Percentiles rank a stretch among this genome's conserved stretches.
phyloP scores from a whole-genome alignment of 2,113 vertebrate species.

The Chaetorhynchus papuensis region DNA sequence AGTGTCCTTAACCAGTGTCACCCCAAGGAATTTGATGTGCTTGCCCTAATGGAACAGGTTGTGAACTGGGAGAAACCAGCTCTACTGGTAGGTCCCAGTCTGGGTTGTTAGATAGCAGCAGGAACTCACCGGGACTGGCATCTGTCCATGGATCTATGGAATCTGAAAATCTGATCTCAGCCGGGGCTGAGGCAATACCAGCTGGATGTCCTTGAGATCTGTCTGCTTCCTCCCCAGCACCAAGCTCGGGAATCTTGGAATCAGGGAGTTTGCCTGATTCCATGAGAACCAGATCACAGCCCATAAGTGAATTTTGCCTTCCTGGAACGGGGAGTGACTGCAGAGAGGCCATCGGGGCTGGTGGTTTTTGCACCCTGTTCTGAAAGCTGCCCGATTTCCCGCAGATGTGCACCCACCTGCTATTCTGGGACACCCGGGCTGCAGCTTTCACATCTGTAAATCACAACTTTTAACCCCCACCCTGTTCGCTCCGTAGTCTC shows the following conservation, averaged over 20 bases:
- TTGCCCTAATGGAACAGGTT: conserved; percentile 60
- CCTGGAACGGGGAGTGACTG: background rate
- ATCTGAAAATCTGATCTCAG: background rate
- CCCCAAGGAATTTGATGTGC: conserved; percentile 53
- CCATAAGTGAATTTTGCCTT: background rate
- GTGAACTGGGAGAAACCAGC: conserved; percentile 34
- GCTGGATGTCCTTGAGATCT: background rate
- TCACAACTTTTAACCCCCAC: background rate
- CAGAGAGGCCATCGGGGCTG: background rate
- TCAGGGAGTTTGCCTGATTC: background rate
- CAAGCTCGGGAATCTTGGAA: background rate
- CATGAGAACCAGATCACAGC: background rate
- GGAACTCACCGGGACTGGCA: background rate
- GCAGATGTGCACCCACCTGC: background rate
- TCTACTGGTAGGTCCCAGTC: background rate
- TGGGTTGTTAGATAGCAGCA: conserved; percentile 20
- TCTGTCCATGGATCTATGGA: background rate
- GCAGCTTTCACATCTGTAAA: background rate
- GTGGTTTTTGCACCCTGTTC: background rate
- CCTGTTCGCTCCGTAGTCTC: background rate
- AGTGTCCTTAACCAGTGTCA: background rate
- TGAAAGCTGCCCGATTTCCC: background rate
- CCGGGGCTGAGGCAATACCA: background rate
- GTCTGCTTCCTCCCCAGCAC: background rate
- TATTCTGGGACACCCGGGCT: background rate